A percentile compares a stretch with the other conserved stretches of the same genome.
phyloP scores from a whole-genome alignment of 2,888 invertebrate species.

The Neoitamus cyanurus region DNA sequence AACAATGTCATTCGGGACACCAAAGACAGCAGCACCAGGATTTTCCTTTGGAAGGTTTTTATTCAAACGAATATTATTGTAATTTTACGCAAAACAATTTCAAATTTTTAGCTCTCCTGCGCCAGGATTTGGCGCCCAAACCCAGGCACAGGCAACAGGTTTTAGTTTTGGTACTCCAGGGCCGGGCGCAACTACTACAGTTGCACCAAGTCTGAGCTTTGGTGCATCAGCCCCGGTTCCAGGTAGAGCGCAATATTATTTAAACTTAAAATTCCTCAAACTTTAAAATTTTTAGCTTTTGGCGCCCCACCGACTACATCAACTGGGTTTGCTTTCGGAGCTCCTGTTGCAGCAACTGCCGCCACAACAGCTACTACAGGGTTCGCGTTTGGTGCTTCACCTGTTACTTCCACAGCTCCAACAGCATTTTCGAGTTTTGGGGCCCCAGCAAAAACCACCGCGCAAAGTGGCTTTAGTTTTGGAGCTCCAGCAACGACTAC shows the following conservation, averaged over 20 bases:
- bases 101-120: neutral
- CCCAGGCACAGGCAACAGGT: neutral
- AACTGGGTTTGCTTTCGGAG: conserved; percentile 34
- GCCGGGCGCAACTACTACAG: neutral
- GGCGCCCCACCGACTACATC: conserved; percentile 25
- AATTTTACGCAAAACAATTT: neutral
- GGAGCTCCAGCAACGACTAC: conserved; percentile 54
- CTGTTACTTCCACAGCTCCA: neutral
- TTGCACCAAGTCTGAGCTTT: conserved; percentile 55
- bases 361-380: neutral
- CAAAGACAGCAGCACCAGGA: conserved; percentile 11
- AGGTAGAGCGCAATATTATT: neutral
- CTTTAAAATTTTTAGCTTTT: neutral
- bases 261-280: neutral
- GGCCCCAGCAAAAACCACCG: neutral
- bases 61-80: neutral
- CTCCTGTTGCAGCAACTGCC: conserved; percentile 33
- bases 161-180: conserved; percentile 23
- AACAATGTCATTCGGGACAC: conserved; percentile 12
- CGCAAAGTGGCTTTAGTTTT: conserved; percentile 55
- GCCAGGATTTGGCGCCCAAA: conserved; percentile 11
- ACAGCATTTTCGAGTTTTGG: conserved; percentile 35
- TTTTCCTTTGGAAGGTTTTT: conserved; percentile 20
- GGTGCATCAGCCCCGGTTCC: conserved; percentile 50
- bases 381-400: conserved; percentile 21